Base-by-base conservation (phyloP, 2,797 vertebrate genomes). In the Cyprinodon diabolis region DNA sequence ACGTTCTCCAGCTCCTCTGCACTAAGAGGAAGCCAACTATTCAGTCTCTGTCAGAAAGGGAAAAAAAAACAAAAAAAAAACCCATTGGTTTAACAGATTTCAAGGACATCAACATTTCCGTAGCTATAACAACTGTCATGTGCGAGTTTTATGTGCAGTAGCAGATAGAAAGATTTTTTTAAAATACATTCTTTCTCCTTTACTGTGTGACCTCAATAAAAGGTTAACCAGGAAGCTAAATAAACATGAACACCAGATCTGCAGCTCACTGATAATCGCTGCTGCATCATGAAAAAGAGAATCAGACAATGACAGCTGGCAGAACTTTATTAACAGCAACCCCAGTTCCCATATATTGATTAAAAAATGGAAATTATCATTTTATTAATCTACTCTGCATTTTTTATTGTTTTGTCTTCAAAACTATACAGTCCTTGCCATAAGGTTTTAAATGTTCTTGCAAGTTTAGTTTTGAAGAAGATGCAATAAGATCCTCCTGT, bases 1-100 rank as follows among this genome's bases (percentile, higher is more conserved):
- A 97, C 97, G 13, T 96, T 96, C 84, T 99, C 96, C 91, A 99
- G 88, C 9, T 99, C 96, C 25, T 97, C 96, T 3, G 93, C 90
- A 72, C 94, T 97, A 63, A 98, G 95, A 8, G 96, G 96, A 45
- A 97, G 89, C 84, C 97, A 95, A 37, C 89, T 75, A 40, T 96
- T 94, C 77, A 99, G 94, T 74, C 95, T 91, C 97, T 99, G 91
- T 94, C 92, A 43, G 94, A 95, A 2, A 84, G 74, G 84, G 88
- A 63, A 89, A 57, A 89, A 65, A 85, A 69, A 87, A 91, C 62
- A 65, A 65, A 45, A 65, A n/a, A 21, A 19, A 2, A 19, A 2
- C 21, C 60, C 21, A 72, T 76, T 77, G 74, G 75, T 83, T 77
- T 51, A 80, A 73, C 63, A 72, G 63, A 60, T 47, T 71, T 82